Conservation (phyloP, 2,888 invertebrate genomes). For the Cinara cedri region DNA sequence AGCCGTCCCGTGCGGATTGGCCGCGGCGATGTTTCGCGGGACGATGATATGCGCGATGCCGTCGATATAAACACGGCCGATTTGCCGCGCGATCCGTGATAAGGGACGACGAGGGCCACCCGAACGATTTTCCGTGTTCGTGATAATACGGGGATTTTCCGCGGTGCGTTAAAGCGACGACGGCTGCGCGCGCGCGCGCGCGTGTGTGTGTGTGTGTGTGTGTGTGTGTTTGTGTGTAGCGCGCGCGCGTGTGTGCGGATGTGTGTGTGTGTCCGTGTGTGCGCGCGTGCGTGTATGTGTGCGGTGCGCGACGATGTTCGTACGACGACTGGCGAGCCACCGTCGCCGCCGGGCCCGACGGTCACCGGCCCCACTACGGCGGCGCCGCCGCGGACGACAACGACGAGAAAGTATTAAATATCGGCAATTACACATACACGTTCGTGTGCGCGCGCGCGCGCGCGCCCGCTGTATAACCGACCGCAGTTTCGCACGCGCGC, state of each 20-base stretch:
- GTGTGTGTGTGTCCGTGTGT: background rate
- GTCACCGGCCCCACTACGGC: constrained; percentile 53
- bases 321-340: constrained; percentile 40
- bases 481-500: constrained; percentile 25
- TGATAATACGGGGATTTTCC: background rate
- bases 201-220: background rate
- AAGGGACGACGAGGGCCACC: too few relatives aligned
- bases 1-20: too few relatives aligned
- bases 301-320: constrained; percentile 30
- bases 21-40: too few relatives aligned
- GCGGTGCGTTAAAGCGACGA: background rate
- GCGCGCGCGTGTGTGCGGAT: background rate
- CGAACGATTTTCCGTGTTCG: background rate
- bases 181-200: background rate
- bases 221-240: background rate
- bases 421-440: constrained; percentile 41
- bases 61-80: too few relatives aligned
- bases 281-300: background rate
- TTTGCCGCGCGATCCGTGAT: too few relatives aligned
- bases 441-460: constrained; percentile 3
- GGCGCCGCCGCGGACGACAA: constrained; percentile 45
- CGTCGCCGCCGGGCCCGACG: constrained; percentile 35
- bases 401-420: constrained; percentile 54
- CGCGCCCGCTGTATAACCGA: background rate
- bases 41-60: too few relatives aligned